These are phyloP conservation scores for Synodontis membranacea DNA, from an alignment of 2,113 vertebrate genomes.

Conservation along the genomic window DNA sequence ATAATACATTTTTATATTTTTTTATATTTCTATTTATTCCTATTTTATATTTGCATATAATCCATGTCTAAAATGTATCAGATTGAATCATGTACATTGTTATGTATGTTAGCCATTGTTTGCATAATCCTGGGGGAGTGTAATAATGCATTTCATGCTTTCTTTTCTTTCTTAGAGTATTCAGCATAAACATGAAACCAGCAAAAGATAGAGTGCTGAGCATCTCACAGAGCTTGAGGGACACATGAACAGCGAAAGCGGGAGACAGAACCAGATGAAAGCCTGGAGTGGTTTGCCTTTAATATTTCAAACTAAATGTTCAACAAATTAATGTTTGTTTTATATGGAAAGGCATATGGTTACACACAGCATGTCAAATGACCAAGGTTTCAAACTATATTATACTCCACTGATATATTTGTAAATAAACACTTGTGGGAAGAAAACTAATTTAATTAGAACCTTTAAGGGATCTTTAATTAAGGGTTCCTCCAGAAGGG, in stretches of 20 bases:
- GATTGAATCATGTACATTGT: background rate
- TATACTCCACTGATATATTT: background rate
- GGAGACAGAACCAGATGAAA: background rate
- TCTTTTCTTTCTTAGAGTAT: background rate
- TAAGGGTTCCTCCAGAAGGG: no score
- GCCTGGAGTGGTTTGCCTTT: background rate
- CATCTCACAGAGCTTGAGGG: background rate
- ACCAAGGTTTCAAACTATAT: background rate
- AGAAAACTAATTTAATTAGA: background rate
- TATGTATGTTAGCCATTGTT: background rate
- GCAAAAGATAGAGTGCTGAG: conserved; percentile 18
- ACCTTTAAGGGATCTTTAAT: background rate
- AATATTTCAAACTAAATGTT: background rate
- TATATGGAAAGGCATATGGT: background rate
- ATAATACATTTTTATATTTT: no score
- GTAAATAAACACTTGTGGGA: background rate
- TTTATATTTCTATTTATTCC: no score
- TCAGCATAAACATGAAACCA: conserved; percentile 3
- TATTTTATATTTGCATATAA: no score
- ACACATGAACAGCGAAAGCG: background rate
- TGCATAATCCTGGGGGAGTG: background rate
- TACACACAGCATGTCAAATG: background rate
- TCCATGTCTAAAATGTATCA: background rate
- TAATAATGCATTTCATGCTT: background rate
- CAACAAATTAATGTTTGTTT: background rate